Evolutionary conservation across 2,888 invertebrate species (phyloP), one percentile per base, ranked within the genome.

Genomic region (Lordiphosa fenestrarum): DNA sequence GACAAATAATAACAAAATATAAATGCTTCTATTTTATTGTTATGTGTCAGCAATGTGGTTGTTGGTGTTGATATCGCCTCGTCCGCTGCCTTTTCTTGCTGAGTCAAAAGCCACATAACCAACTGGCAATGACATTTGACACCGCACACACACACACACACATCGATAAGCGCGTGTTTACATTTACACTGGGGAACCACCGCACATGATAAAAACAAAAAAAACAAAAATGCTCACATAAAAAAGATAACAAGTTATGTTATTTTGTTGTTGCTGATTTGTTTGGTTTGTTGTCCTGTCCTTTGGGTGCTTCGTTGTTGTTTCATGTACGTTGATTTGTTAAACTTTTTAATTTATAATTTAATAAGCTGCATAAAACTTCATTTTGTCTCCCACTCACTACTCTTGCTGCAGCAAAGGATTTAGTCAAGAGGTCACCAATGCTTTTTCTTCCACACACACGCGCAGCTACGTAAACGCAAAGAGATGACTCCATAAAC

Each of bases 41-140:
- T 73, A 73, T 80, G 56, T 83, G 67, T 71, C 59, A 62, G 53
- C 57, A 53, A 54, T 71, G 60, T n/a, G n/a, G n/a, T 57, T 68
- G 69, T 44, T 75, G 66, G 44, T 68, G 68, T 48, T 57, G 47
- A 39, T 56, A 25, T 25, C 7, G 63, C 51, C 50, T 54, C 44
- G 40, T 30, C 23, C 47, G 40, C 23, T 30, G 30, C 30, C 30
- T 30, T 30, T 30, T 49, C 48, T 54, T 44, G 66, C 74, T 71
- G 73, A 81, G 67, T 74, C 65, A 67, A 69, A 73, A 82, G 80
- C 73, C 75, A 69, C 82, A 83, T 73, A 74, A 72, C 75, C 84
- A 72, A 84, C 80, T 80, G 80, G 70, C 84, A 80, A 65, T 80
- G 80, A 78, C 80, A 80, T 74, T 84, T 84, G 80, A 80, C 80